A percentile compares a stretch with the other conserved stretches of the same genome.
phyloP scores from a whole-genome alignment of 2,113 vertebrate genomes.

The Acanthochromis polyacanthus region DNA sequence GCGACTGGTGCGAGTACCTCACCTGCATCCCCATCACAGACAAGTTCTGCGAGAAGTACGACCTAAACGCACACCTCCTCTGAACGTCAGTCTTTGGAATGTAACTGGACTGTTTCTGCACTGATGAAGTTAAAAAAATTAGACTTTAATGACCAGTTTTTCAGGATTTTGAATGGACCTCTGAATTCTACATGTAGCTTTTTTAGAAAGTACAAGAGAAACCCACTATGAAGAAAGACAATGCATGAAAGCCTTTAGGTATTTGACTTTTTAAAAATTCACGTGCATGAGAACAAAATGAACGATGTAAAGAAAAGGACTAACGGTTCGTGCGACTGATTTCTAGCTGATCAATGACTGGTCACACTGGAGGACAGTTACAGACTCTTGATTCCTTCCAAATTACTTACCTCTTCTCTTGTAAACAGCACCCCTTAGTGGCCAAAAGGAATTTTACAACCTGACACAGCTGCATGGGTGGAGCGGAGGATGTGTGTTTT shows the following conservation, averaged over 20 bases:
- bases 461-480: not conserved
- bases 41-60: conserved; percentile 97
- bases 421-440: conserved; percentile 34
- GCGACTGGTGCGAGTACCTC: conserved; percentile 97
- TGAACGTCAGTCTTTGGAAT: conserved; percentile 72
- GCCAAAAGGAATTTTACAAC: conserved; percentile 6
- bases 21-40: conserved; percentile 99
- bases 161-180: conserved; percentile 6
- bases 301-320: conserved; percentile 12
- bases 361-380: conserved; percentile 11
- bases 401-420: not conserved
- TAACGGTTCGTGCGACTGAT: conserved; percentile 44
- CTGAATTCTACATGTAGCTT: not conserved
- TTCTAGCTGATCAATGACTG: conserved; percentile 47
- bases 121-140: not conserved
- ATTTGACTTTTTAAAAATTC: conserved; percentile 4
- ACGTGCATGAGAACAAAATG: conserved; percentile 2
- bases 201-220: conserved; percentile 5
- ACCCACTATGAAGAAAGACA: conserved; percentile 1
- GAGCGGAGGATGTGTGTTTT: conserved; percentile 23
- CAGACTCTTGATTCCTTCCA: not conserved
- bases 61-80: conserved; percentile 95
- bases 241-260: conserved; percentile 25
- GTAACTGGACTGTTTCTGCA: not conserved
- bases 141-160: not conserved